Base-by-base conservation (phyloP, 2,113 vertebrate species). In the Spermophilus dauricus region DNA sequence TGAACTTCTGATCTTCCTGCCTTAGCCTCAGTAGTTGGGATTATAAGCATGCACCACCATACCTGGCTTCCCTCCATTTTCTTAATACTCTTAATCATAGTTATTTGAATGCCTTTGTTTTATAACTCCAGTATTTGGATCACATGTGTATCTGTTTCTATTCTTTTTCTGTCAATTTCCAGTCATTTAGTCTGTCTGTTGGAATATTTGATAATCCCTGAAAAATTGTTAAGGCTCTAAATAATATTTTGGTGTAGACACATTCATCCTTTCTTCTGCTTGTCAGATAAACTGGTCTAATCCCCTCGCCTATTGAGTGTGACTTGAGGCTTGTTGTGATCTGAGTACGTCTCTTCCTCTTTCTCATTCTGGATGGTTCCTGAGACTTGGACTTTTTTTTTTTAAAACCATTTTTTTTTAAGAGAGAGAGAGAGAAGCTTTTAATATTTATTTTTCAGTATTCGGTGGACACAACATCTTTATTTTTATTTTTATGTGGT, bases 121-220 rank as follows among this genome's bases (percentile, higher is more conserved):
- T 86, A 37, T 58, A 75, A 96, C 56, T 56, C 34, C 4, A 67
- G 14, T 86, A 39, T 51, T 63, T 76, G 16, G 28, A 32, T 77
- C 22, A 77, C 56, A 28, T 78, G 0, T 61, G 1, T 2, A 67
- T 48, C 18, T 67, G 20, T 89, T 95, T 63, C 37, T 77, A 0
- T 61, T 76, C 37, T 45, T 84, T 81, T 58, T 87, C 48, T 81
- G 20, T 69, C 11, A 18, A 22, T 78, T 84, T 77, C 70, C 28
- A 1, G 11, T 94, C 39, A 75, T 93, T 96, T 73, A 45, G 75
- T 80, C n/a, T 58, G 18, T 83, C 53, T 90, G 22, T 53, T 78
- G 37, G 24, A 63, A 28, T 72, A 14, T 42, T 83, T 97, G 75
- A 90, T 93, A 61, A 86, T 91, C 77, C 82, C 51, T 94, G 70